A percentile compares a stretch with the other conserved stretches of the same genome.
These are phyloP conservation scores for Heteronetta atricapilla DNA, from an alignment of 2,113 vertebrate genomes.

Conservation along the genomic window DNA sequence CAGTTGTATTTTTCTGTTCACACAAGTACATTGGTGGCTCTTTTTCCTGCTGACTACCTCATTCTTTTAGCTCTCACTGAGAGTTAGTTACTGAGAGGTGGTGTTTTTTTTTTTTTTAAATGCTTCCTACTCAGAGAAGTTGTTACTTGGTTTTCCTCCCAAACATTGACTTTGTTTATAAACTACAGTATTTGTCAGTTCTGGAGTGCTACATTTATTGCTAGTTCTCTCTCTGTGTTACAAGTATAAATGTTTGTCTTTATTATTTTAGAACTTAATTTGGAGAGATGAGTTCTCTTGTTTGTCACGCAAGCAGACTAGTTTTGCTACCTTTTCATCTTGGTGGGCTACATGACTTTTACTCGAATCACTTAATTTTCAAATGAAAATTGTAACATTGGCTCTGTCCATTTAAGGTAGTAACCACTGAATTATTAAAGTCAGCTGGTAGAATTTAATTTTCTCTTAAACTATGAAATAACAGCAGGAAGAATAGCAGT, in stretches of 20 bases:
- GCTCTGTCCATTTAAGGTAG: not conserved
- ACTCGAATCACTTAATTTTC: not conserved
- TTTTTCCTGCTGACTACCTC: not conserved
- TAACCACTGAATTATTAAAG: not conserved
- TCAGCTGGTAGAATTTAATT: not conserved
- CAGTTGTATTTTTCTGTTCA: constrained; percentile 37
- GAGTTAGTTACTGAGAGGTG: too few relatives aligned
- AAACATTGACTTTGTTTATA: not conserved
- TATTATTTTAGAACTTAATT: not conserved
- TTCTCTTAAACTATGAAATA: not conserved
- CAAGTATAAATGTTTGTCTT: not conserved
- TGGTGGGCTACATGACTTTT: not conserved
- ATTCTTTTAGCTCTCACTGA: not conserved
- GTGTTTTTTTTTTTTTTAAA: not conserved
- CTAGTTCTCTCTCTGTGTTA: not conserved
- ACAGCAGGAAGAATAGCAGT: not conserved
- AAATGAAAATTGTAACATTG: not conserved
- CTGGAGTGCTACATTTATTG: not conserved
- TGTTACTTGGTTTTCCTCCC: not conserved
- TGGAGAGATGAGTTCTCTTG: not conserved
- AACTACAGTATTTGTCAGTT: not conserved
- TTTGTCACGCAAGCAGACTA: not conserved
- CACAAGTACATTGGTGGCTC: not conserved
- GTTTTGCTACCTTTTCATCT: not conserved
- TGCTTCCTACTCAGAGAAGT: not conserved